A percentile compares a stretch with the other conserved stretches of the same genome.
Conservation (phyloP, 2,797 vertebrate genomes). For the Galagoides demidoff region DNA sequence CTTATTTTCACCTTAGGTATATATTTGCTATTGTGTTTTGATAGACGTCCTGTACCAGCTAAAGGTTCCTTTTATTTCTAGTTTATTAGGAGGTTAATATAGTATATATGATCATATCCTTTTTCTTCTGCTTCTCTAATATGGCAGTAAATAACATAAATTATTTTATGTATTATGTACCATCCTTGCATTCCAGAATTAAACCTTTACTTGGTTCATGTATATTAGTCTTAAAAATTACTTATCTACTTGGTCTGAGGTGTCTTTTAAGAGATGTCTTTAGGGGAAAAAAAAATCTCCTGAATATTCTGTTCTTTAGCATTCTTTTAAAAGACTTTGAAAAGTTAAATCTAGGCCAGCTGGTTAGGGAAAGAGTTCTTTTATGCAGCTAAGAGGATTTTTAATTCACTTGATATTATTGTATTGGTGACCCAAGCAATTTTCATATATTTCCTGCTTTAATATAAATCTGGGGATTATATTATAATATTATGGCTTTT, state of each 20-base stretch:
- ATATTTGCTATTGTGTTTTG: not conserved
- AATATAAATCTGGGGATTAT: constrained; percentile 1
- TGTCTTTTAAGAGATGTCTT: not conserved
- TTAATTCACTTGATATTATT: not conserved
- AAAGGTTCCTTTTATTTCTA: not conserved
- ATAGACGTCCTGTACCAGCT: not conserved
- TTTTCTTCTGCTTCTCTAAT: not conserved
- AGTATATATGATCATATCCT: not conserved
- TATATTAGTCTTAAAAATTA: not conserved
- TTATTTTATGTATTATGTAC: not conserved
- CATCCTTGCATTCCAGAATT: not conserved
- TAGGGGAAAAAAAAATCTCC: not conserved
- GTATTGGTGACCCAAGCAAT: not conserved
- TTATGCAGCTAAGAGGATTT: not conserved
- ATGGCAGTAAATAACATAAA: not conserved
- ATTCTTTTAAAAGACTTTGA: not conserved
- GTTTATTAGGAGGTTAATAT: not conserved
- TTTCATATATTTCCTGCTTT: not conserved
- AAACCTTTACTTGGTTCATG: not conserved
- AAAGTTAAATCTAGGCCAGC: not conserved
- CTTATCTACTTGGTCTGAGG: not conserved
- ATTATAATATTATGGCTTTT: not conserved
- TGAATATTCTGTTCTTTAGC: not conserved
- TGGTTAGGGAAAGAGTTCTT: not conserved
- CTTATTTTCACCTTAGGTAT: not conserved